These are phyloP conservation scores for Phenganax stokvisi DNA, from an alignment of 92 coral and sea anemone genomes.

Conservation along the genomic window DNA sequence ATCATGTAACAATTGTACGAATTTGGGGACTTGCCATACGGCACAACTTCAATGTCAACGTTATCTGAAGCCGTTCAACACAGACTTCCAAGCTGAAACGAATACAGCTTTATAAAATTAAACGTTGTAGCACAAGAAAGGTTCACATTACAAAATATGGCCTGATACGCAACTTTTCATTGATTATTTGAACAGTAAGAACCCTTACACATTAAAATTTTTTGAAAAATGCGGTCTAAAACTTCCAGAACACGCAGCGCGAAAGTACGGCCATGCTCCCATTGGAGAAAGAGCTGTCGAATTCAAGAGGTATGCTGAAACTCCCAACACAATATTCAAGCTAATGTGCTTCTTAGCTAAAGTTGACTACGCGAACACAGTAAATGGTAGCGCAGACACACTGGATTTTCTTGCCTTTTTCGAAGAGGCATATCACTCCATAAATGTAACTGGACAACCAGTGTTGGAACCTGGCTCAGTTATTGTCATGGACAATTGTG, in stretches of 20 bases:
- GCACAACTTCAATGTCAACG: constrained; percentile 30
- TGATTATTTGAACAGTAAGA: background rate
- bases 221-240: constrained; percentile 17
- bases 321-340: constrained; percentile 3
- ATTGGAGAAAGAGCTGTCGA: constrained; percentile 47
- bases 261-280: constrained; percentile 53
- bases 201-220: background rate
- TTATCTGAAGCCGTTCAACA: constrained; percentile 40
- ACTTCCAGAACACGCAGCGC: constrained; percentile 15
- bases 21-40: constrained; percentile 43
- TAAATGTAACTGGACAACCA: constrained; percentile 36
- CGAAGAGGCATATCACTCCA: constrained; percentile 49
- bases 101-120: constrained; percentile 32
- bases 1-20: constrained; percentile 52
- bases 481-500: constrained; percentile 18
- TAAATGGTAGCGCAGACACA: constrained; percentile 5
- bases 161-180: background rate
- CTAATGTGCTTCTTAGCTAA: constrained; percentile 3
- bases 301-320: constrained; percentile 4
- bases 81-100: constrained; percentile 19
- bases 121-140: constrained; percentile 39
- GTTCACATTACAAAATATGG: background rate
- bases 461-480: constrained; percentile 40
- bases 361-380: constrained; percentile 19
- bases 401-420: constrained; percentile 29